Percentiles rank a stretch among this genome's conserved stretches.
Evolutionary conservation across 1,140 invertebrate genomes (phyloP).

Genomic region (Cydia pomonella): DNA sequence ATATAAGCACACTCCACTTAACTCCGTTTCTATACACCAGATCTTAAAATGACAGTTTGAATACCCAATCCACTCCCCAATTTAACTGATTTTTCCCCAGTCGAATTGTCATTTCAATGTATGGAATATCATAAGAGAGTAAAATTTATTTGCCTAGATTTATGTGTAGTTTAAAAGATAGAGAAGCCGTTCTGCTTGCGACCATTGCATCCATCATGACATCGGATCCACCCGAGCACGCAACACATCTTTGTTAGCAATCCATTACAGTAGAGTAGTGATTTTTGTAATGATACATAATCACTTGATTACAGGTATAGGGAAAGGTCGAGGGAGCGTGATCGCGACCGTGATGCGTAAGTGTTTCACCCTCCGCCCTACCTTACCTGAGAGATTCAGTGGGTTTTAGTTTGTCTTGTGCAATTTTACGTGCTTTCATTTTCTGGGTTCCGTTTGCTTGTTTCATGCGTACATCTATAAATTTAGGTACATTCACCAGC

Average conservation of each 20-base stretch:
- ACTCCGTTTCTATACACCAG: no score
- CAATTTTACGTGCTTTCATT: conserved; percentile 14
- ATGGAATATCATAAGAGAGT: no score
- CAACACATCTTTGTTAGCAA: background rate
- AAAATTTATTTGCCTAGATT: no score
- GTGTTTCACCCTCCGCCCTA: conserved; percentile 51
- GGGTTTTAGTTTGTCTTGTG: background rate
- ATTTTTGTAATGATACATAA: conserved; percentile 40
- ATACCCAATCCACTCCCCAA: no score
- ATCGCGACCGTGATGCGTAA: conserved; percentile 85
- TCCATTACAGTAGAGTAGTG: conserved; percentile 7
- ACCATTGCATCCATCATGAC: background rate
- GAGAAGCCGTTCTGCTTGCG: background rate
- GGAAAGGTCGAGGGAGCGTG: conserved; percentile 83
- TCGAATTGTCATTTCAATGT: no score
- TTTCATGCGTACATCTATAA: background rate
- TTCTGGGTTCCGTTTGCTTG: background rate
- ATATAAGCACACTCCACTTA: no score
- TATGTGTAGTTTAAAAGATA: no score
- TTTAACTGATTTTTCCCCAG: no score
- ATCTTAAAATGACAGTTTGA: no score
- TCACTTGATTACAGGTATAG: conserved; percentile 76
- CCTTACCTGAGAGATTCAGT: conserved; percentile 23
- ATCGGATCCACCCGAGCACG: background rate
- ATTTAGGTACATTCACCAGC: no score